Percentiles rank a stretch among this genome's conserved stretches.
Evolutionary conservation across 1,140 invertebrate species (phyloP).

Genomic region (Cotesia typhae): DNA sequence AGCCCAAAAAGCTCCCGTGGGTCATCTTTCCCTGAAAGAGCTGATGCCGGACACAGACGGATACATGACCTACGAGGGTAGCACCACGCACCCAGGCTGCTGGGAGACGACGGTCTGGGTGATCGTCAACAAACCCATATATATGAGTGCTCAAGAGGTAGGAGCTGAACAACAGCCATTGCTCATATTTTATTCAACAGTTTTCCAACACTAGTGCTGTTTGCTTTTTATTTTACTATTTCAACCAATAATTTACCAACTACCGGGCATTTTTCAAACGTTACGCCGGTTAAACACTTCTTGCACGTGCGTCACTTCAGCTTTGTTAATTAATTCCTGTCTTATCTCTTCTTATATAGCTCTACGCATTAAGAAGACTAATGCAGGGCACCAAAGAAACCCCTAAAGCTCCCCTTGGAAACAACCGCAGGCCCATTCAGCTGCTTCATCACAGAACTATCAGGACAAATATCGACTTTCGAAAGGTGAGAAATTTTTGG

Average conservation of each 20-base stretch:
- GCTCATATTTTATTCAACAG: constrained; percentile 1
- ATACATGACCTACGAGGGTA: constrained; percentile 99
- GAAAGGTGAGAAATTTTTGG: constrained; percentile 66
- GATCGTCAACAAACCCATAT: constrained; percentile 95
- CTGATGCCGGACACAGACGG: constrained; percentile 87
- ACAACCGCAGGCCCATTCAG: constrained; percentile 92
- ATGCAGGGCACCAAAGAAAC: constrained; percentile 85
- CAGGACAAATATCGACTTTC: constrained; percentile 97
- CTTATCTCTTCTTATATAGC: constrained; percentile 65
- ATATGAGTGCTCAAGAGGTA: constrained; percentile 91
- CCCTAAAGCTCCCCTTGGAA: constrained; percentile 89
- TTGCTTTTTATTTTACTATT: not conserved
- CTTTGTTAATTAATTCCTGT: constrained; percentile 13
- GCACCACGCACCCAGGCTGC: constrained; percentile 92
- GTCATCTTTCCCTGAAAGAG: constrained; percentile 82
- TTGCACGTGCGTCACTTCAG: constrained; percentile 14
- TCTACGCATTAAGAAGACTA: constrained; percentile 84
- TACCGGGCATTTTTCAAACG: not conserved
- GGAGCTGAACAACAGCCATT: constrained; percentile 40
- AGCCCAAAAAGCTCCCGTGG: constrained; percentile 82
- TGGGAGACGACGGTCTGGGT: constrained; percentile 95
- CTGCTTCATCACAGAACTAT: constrained; percentile 90
- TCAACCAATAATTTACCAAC: not conserved
- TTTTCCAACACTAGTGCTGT: not conserved
- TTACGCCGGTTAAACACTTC: not conserved